A percentile compares a stretch with the other conserved stretches of the same genome.
Evolutionary conservation across 2,797 vertebrate genomes (phyloP).

Genomic region (Paratrypauchen microcephalus): DNA sequence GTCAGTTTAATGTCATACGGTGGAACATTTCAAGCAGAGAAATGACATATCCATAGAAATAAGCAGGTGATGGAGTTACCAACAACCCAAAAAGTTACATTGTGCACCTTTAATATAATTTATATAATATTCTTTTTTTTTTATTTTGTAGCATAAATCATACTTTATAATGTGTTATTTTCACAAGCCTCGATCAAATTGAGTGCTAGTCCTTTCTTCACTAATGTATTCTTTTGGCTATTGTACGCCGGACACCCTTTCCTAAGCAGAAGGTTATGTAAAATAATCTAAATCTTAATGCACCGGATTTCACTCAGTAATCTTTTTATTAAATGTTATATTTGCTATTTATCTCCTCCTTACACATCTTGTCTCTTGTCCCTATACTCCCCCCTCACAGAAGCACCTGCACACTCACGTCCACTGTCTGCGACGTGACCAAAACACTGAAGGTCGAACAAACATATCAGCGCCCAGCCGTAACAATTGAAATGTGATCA

Average conservation of each 20-base stretch:
- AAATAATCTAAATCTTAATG: not conserved
- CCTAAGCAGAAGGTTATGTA: not conserved
- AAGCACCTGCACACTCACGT: conserved; percentile 11
- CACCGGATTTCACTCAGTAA: conserved; percentile 3
- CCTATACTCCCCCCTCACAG: conserved; percentile 6
- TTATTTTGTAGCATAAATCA: too few relatives aligned
- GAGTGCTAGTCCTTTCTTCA: not conserved
- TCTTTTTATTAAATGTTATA: conserved; percentile 5
- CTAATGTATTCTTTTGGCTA: not conserved
- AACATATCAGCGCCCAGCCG: not conserved
- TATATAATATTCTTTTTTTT: too few relatives aligned
- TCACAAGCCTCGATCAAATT: too few relatives aligned
- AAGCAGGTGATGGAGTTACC: too few relatives aligned
- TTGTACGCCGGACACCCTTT: not conserved
- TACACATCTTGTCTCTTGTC: not conserved
- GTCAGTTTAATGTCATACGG: too few relatives aligned
- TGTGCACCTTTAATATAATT: too few relatives aligned
- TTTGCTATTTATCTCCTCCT: not conserved
- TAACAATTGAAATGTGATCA: conserved; percentile 27
- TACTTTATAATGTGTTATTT: too few relatives aligned
- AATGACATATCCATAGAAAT: too few relatives aligned
- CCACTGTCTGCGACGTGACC: conserved; percentile 16
- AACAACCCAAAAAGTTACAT: too few relatives aligned
- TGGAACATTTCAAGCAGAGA: too few relatives aligned
- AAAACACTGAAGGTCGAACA: conserved; percentile 26